Evolutionary conservation across 2,797 vertebrate species (phyloP), one percentile per base, ranked within the genome.

Genomic region (Clarias fuscus): DNA sequence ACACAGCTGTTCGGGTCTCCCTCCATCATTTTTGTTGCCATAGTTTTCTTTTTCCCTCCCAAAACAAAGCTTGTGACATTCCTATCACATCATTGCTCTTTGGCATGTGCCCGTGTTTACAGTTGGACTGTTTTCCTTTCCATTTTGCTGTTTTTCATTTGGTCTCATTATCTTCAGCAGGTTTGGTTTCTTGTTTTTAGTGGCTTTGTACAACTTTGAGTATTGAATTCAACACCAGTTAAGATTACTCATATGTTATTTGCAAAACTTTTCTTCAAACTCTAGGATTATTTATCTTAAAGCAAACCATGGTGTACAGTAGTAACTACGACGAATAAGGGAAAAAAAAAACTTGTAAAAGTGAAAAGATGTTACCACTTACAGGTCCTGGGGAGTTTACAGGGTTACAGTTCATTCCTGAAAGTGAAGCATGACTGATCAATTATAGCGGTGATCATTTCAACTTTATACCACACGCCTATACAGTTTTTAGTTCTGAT

Each of bases 51-150:
- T 84, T 65, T 40, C 76, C 73, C 43, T 73, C 83, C 87, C 22
- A 24, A 77, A 90, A 86, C 84, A 88, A 84, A 87, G 56, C 83
- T 85, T 27, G 24, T 86, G 82, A 58, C 78, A 89, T 53, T 79
- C 27, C 27, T 85, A 48, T 86, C 82, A 86, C 30, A 65, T 88
- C 82, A 84, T 64, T 37, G 33, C 85, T 56, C 64, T 61, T 10
- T 76, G 68, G 76, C 73, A 83, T 86, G 84, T 85, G 87, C 82
- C 65, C 48, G 62, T 88, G 85, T 88, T 86, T 86, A 75, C 67
- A 53, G 59, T n/a, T 27, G 22, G 33, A 80, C 33, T 43, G 59
- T 17, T 43, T 64, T 80, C 59, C 58, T 40, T 79, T 79, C 20
- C 76, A 78, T 33, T 86, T 82, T 8, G 2, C 27, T 83, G 65